A percentile compares a stretch with the other conserved stretches of the same genome.
Conservation (phyloP, 2,888 invertebrate species). For the Euplexia lucipara region DNA sequence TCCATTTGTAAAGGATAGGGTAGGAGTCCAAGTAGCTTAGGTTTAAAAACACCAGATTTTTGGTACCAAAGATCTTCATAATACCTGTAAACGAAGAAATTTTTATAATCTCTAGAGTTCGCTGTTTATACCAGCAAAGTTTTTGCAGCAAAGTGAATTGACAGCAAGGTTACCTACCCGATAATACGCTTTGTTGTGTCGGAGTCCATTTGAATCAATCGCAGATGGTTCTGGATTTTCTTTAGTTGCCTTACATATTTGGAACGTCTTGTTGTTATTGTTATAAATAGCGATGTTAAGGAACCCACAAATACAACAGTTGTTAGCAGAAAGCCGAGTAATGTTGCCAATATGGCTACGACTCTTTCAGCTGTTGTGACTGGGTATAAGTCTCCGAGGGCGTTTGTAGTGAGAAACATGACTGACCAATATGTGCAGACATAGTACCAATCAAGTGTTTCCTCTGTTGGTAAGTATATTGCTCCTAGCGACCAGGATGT, state of each 20-base stretch:
- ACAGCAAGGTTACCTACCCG: slow-evolving; percentile 69
- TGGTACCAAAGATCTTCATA: slow-evolving; percentile 90
- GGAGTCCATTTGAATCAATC: slow-evolving; percentile 83
- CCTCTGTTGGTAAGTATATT: slow-evolving; percentile 81
- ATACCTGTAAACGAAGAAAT: slow-evolving; percentile 75
- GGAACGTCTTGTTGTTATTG: slow-evolving; percentile 85
- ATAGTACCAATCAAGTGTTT: slow-evolving; percentile 84
- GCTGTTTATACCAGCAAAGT: too few relatives aligned
- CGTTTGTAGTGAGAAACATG: slow-evolving; percentile 86
- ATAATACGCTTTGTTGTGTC: slow-evolving; percentile 83
- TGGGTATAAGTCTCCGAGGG: slow-evolving; percentile 87
- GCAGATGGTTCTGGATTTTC: slow-evolving; percentile 85
- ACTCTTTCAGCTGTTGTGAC: slow-evolving; percentile 84
- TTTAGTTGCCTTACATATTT: slow-evolving; percentile 83
- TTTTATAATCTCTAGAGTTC: background rate
- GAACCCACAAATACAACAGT: slow-evolving; percentile 89
- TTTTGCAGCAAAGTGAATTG: too few relatives aligned
- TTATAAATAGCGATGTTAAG: slow-evolving; percentile 88
- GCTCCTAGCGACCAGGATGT: slow-evolving; percentile 83
- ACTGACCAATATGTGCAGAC: slow-evolving; percentile 88
- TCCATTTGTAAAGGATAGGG: slow-evolving; percentile 89
- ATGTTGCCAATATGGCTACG: slow-evolving; percentile 79
- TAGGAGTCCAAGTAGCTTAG: slow-evolving; percentile 81
- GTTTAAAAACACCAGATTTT: slow-evolving; percentile 87
- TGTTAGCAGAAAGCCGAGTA: slow-evolving; percentile 86